These are phyloP conservation scores for Delphinapterus leucas DNA, from an alignment of 2,113 vertebrate species.

Conservation along the genomic window DNA sequence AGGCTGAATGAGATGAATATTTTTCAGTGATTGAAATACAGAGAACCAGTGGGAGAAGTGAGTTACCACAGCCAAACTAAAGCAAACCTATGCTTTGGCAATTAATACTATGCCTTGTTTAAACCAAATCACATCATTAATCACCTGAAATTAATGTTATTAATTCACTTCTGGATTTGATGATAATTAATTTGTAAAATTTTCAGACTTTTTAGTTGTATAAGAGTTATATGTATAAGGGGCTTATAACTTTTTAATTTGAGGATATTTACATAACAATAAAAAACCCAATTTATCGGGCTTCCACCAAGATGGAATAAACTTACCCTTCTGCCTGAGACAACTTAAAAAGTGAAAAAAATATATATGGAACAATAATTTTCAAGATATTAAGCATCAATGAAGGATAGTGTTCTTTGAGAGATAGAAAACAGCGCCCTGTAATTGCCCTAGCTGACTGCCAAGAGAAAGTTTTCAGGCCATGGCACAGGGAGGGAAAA, in stretches of 20 bases:
- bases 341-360: neutral
- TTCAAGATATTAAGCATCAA: neutral
- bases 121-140: neutral
- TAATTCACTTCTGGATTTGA: neutral
- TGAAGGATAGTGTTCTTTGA: neutral
- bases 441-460: too few relatives aligned
- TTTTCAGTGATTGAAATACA: slow-evolving; percentile 23
- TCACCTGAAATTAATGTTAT: neutral
- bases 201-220: neutral
- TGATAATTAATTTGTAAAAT: neutral
- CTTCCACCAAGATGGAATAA: neutral
- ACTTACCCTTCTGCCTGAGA: neutral
- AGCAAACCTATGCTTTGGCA: neutral
- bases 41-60: neutral
- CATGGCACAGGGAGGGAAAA: neutral
- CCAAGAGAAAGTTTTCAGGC: neutral
- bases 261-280: neutral
- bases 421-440: neutral
- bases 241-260: neutral
- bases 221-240: neutral
- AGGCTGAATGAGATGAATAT: neutral
- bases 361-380: neutral
- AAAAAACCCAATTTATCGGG: neutral
- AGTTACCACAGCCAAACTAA: neutral
- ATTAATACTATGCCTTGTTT: neutral